phyloP scores from a whole-genome alignment of 2,113 vertebrate species.

The Brienomyrus longianalis region DNA sequence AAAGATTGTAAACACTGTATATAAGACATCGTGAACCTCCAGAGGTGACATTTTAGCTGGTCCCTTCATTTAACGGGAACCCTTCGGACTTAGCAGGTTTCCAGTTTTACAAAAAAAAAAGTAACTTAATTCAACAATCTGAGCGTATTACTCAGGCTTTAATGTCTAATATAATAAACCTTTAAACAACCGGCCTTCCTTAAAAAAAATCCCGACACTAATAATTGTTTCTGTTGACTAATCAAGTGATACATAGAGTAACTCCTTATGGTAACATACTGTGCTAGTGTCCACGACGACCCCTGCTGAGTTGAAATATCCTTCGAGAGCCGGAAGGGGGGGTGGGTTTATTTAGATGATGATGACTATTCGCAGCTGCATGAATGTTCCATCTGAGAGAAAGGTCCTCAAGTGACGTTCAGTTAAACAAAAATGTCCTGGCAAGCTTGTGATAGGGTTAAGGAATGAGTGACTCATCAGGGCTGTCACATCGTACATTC shows the following conservation, averaged over 20 bases:
- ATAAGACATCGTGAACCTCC: not conserved
- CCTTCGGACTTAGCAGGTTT: not conserved
- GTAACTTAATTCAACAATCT: not conserved
- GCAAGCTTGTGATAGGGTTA: not conserved
- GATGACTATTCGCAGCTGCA: not conserved
- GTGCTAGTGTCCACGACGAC: not conserved
- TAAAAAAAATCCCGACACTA: not conserved
- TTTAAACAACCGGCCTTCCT: not conserved
- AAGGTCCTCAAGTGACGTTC: not conserved
- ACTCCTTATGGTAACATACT: not conserved
- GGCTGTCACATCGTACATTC: not conserved
- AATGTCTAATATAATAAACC: not conserved
- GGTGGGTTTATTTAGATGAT: not conserved
- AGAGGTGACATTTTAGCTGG: not conserved
- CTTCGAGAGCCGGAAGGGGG: not conserved
- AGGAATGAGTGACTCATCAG: not conserved
- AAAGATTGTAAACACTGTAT: not conserved
- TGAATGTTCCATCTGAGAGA: not conserved
- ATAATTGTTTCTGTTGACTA: not conserved
- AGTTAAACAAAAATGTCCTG: not conserved
- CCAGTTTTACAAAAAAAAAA: not conserved
- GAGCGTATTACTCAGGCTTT: not conserved
- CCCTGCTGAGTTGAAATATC: not conserved
- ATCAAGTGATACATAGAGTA: not conserved
- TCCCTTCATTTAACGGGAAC: not conserved